Conservation (phyloP, 2,797 vertebrate species). For the Nyctalus aviator region DNA sequence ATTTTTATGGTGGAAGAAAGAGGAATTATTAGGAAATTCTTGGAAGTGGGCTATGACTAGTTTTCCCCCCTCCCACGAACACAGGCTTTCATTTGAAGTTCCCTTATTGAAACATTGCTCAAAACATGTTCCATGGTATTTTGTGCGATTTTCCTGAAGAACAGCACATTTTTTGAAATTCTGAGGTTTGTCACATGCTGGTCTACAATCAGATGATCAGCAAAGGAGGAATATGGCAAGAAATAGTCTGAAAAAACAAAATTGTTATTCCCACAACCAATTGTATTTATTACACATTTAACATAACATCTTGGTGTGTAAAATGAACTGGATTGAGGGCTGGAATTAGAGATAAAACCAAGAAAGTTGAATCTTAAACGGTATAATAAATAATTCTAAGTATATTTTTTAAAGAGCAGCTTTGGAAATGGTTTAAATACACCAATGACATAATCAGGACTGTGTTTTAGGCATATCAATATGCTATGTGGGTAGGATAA, state of each 20-base stretch:
- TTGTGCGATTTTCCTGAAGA: slow-evolving; percentile 37
- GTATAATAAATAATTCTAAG: slow-evolving; percentile 13
- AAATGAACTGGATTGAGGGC: background rate
- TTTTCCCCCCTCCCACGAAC: background rate
- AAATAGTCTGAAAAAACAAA: slow-evolving; percentile 21
- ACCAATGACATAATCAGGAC: background rate
- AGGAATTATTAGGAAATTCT: slow-evolving; percentile 13
- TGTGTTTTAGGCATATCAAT: background rate
- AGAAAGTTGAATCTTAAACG: background rate
- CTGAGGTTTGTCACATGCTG: background rate
- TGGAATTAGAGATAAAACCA: background rate
- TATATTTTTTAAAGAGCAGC: slow-evolving; percentile 27
- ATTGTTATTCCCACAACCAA: background rate
- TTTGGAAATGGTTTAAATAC: background rate
- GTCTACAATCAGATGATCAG: slow-evolving; percentile 6
- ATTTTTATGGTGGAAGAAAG: slow-evolving; percentile 51
- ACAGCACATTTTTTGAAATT: background rate
- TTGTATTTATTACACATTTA: background rate
- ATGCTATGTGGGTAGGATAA: background rate
- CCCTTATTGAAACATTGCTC: background rate
- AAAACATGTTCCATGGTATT: background rate
- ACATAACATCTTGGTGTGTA: background rate
- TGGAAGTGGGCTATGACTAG: slow-evolving; percentile 7
- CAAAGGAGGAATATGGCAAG: slow-evolving; percentile 13
- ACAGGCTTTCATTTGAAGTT: background rate